A percentile compares a stretch with the other conserved stretches of the same genome.
Evolutionary conservation across 2,797 vertebrate species (phyloP).

Genomic region (Pangasius krempfi): DNA sequence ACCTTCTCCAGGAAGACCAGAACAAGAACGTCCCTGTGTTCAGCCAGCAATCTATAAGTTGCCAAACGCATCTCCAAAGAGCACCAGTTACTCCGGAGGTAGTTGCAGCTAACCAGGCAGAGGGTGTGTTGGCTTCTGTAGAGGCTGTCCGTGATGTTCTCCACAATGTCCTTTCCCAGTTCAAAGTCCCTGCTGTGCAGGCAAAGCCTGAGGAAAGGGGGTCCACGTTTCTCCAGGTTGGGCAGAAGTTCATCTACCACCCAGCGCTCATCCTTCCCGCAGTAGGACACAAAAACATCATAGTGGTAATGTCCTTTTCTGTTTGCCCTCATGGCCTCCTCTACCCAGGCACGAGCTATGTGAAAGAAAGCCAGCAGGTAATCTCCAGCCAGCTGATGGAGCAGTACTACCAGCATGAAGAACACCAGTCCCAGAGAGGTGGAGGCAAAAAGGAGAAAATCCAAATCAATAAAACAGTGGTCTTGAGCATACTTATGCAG

Average conservation of each 20-base stretch:
- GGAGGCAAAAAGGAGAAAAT: constrained; percentile 27
- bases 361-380: constrained; percentile 38
- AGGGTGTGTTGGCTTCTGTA: constrained; percentile 56
- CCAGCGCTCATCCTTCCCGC: constrained; percentile 66
- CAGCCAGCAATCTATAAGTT: constrained; percentile 48
- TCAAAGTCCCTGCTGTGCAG: constrained; percentile 65
- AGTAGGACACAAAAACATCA: constrained; percentile 74
- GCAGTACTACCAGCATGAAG: constrained; percentile 37
- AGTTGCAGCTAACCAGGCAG: constrained; percentile 56
- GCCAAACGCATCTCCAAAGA: constrained; percentile 56
- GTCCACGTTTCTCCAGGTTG: constrained; percentile 51
- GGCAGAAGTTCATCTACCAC: constrained; percentile 66
- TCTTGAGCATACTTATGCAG: not conserved
- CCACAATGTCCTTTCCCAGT: constrained; percentile 55
- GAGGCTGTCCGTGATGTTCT: constrained; percentile 60
- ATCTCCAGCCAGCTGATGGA: constrained; percentile 19
- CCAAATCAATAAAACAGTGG: not conserved
- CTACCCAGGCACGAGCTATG: constrained; percentile 36
- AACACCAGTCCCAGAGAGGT: constrained; percentile 26
- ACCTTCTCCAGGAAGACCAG: constrained; percentile 70
- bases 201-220: constrained; percentile 58
- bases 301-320: constrained; percentile 57
- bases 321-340: constrained; percentile 43
- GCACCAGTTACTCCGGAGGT: constrained; percentile 57
- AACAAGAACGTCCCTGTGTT: constrained; percentile 68